These are phyloP conservation scores for Pelodytes ibericus DNA, from an alignment of 2,797 vertebrate species.

Conservation along the genomic window DNA sequence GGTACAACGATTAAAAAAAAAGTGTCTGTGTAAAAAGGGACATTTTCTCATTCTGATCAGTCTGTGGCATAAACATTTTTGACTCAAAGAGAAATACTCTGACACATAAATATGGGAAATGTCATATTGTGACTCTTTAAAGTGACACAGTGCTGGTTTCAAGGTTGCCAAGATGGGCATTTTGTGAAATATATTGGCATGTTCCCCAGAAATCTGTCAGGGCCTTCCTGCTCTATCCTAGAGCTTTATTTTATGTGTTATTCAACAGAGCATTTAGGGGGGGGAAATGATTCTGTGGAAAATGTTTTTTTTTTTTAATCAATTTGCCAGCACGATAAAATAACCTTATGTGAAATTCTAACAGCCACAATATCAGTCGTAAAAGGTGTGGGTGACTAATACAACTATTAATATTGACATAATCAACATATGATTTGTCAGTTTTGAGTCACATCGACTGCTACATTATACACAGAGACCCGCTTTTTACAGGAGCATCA, in stretches of 20 bases:
- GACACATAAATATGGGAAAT: neutral
- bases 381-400: neutral
- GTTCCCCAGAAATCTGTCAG: slow-evolving; percentile 1
- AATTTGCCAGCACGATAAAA: slow-evolving; percentile 6
- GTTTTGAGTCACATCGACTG: slow-evolving; percentile 5
- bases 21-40: too few relatives aligned
- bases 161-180: neutral
- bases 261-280: neutral
- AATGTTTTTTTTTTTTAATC: neutral
- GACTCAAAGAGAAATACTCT: too few relatives aligned
- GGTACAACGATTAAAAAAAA: too few relatives aligned
- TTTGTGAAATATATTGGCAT: slow-evolving; percentile 7
- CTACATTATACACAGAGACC: neutral
- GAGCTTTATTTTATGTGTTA: neutral
- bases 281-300: neutral
- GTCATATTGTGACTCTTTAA: neutral
- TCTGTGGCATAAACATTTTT: too few relatives aligned
- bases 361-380: neutral
- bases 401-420: slow-evolving; percentile 1
- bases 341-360: neutral
- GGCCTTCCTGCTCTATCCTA: neutral
- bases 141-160: neutral
- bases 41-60: too few relatives aligned
- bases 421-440: neutral
- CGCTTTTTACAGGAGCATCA: neutral